Conservation (phyloP, 2,797 vertebrate species). For the Limnodromus scolopaceus region DNA sequence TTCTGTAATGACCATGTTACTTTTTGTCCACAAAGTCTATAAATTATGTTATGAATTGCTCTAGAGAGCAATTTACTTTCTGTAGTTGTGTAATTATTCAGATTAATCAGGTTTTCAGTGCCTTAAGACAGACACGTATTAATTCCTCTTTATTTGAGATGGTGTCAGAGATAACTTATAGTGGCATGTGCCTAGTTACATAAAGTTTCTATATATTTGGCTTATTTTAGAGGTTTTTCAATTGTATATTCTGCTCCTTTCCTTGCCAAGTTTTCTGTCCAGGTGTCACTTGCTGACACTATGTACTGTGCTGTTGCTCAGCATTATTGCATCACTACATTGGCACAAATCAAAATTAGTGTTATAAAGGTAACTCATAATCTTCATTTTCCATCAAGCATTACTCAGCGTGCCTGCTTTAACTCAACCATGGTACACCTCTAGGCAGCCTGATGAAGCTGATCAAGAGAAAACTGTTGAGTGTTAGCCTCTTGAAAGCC, state of each 20-base stretch:
- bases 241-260: not conserved
- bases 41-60: not conserved
- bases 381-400: not conserved
- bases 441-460: not conserved
- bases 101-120: not conserved
- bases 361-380: not conserved
- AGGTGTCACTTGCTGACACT: not conserved
- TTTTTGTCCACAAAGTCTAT: not conserved
- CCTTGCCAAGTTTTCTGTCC: not conserved
- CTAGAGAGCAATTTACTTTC: not conserved
- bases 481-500: not conserved
- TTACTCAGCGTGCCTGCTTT: not conserved
- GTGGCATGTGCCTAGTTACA: not conserved
- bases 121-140: not conserved
- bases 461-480: not conserved
- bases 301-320: not conserved
- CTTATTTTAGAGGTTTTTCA: not conserved
- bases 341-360: not conserved
- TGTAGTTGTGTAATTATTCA: not conserved
- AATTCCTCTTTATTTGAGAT: not conserved
- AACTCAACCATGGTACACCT: not conserved
- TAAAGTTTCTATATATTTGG: not conserved
- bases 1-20: not conserved
- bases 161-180: not conserved
- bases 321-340: not conserved